A percentile compares a stretch with the other conserved stretches of the same genome.
These are phyloP conservation scores for Danaus chrysippus DNA, from an alignment of 2,888 invertebrate species.

Conservation along the genomic window DNA sequence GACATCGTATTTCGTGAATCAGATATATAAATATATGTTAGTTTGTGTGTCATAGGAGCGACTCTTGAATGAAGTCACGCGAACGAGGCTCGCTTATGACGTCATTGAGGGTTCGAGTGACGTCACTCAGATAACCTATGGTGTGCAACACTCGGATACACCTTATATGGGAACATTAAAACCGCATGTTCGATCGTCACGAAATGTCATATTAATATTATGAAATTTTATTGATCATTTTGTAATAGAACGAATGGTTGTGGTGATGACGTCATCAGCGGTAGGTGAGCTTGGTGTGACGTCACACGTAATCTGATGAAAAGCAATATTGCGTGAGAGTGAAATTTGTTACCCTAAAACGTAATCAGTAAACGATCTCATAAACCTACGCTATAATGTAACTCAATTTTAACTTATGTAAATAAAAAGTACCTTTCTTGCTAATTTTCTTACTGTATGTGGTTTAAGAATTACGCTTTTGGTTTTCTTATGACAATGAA, in stretches of 20 bases:
- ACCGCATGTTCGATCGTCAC: too few species aligned
- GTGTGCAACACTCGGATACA: constrained; percentile 36
- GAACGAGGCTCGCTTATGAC: constrained; percentile 45
- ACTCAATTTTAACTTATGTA: too few species aligned
- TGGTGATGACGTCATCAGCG: background rate
- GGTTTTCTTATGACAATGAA: too few species aligned
- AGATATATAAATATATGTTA: constrained; percentile 4
- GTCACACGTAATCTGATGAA: background rate
- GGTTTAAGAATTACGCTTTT: too few species aligned
- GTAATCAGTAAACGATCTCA: background rate
- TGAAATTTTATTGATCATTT: background rate
- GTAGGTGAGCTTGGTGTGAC: background rate
- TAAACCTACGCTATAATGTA: background rate
- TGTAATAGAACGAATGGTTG: background rate
- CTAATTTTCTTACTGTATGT: too few species aligned
- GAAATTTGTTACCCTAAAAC: background rate
- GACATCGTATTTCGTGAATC: background rate
- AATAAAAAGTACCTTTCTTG: too few species aligned
- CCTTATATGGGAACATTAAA: background rate
- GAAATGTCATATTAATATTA: constrained; percentile 2
- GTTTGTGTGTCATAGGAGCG: constrained; percentile 41
- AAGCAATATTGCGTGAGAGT: background rate
- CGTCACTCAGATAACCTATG: constrained; percentile 52
- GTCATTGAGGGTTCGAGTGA: constrained; percentile 48
- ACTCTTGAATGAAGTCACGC: constrained; percentile 72